Percentiles rank a stretch among this genome's conserved stretches.
These are phyloP conservation scores for Sebastes miniatus DNA, from an alignment of 2,797 vertebrate species.

Conservation along the genomic window DNA sequence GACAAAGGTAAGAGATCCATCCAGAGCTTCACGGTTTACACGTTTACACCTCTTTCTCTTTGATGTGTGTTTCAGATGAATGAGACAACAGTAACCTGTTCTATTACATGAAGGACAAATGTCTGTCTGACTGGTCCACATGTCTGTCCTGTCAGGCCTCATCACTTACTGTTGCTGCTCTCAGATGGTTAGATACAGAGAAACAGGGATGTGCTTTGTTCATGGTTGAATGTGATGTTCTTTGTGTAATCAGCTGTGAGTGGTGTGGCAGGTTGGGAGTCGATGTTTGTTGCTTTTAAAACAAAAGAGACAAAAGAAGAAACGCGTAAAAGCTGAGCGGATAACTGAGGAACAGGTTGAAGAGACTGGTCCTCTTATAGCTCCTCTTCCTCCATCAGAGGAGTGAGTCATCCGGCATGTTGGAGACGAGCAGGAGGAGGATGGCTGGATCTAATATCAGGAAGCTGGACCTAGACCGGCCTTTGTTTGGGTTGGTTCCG, in stretches of 20 bases:
- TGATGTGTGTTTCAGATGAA: background rate
- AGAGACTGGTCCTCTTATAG: conserved; percentile 14
- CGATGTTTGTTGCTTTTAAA: conserved; percentile 16
- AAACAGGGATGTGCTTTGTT: background rate
- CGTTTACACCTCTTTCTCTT: background rate
- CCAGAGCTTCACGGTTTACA: background rate
- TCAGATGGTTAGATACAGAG: conserved; percentile 13
- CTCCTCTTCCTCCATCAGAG: conserved; percentile 20
- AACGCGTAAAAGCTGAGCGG: background rate
- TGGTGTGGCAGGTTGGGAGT: background rate
- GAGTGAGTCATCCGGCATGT: conserved; percentile 65
- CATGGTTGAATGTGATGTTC: background rate
- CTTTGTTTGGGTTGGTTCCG: conserved; percentile 34
- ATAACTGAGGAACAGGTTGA: background rate
- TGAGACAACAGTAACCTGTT: conserved; percentile 8
- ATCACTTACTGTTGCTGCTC: conserved; percentile 60
- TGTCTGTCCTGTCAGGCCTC: conserved; percentile 54
- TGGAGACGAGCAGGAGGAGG: conserved; percentile 24
- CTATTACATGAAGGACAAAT: conserved; percentile 42
- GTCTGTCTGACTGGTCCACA: conserved; percentile 28
- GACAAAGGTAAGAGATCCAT: conserved; percentile 67
- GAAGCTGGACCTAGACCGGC: conserved; percentile 7
- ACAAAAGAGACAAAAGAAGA: conserved; percentile 25
- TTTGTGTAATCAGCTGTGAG: background rate
- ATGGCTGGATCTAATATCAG: background rate